A percentile compares a stretch with the other conserved stretches of the same genome.
Evolutionary conservation across 2,888 invertebrate genomes (phyloP).

Genomic region (Dione juno): DNA sequence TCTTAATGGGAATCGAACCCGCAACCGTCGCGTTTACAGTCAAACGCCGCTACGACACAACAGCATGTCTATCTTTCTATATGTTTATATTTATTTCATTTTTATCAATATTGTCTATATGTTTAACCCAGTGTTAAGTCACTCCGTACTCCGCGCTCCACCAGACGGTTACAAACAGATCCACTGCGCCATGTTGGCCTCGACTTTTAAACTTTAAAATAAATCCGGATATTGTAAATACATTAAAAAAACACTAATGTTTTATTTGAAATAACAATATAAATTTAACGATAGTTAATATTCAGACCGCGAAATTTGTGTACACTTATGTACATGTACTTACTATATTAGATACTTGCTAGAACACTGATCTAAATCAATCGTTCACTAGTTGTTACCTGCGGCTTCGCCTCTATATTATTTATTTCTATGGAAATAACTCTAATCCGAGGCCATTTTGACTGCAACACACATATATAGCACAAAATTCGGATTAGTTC

Average conservation of each 20-base stretch:
- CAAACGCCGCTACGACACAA: no score
- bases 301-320: conserved; percentile 19
- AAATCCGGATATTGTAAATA: not conserved
- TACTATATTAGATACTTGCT: not conserved
- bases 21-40: not conserved
- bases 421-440: no score
- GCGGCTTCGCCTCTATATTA: no score
- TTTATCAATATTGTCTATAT: no score
- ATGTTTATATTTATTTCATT: no score
- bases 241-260: conserved; percentile 8
- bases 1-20: not conserved
- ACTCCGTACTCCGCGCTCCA: no score
- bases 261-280: conserved; percentile 19
- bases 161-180: not conserved
- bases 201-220: not conserved
- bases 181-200: not conserved
- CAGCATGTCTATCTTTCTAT: no score
- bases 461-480: not conserved
- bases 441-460: no score
- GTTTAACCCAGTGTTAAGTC: no score
- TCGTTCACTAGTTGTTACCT: not conserved
- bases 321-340: not conserved
- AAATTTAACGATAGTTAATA: conserved; percentile 20
- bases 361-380: not conserved
- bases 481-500: no score